These are phyloP conservation scores for Eretmochelys imbricata DNA, from an alignment of 2,113 vertebrate species.

Conservation along the genomic window DNA sequence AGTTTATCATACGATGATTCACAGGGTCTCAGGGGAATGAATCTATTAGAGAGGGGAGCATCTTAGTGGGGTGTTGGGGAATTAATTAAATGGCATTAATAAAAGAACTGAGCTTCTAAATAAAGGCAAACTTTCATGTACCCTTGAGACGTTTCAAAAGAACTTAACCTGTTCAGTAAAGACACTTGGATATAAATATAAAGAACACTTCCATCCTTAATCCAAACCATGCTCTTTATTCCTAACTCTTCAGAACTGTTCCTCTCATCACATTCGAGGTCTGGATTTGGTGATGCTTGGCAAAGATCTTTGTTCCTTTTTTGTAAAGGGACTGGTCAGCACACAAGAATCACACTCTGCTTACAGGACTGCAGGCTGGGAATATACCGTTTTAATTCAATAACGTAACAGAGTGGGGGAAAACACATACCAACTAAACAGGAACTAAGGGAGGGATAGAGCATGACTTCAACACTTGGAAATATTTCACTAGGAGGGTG, in stretches of 20 bases:
- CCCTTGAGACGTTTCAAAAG: neutral
- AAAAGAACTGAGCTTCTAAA: neutral
- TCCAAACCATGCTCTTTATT: neutral
- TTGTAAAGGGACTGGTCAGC: neutral
- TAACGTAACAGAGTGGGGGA: neutral
- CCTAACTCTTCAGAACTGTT: neutral
- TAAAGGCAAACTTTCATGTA: neutral
- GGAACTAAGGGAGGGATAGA: neutral
- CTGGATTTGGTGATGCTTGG: neutral
- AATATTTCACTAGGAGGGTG: too few species aligned
- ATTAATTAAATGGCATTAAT: neutral
- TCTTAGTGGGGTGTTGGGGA: neutral
- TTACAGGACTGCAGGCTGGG: neutral
- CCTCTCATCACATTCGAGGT: neutral
- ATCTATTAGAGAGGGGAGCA: fast-evolving
- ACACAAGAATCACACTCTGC: neutral
- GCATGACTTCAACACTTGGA: too few species aligned
- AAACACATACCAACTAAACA: neutral
- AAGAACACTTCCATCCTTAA: neutral
- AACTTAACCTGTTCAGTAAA: neutral
- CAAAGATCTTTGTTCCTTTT: neutral
- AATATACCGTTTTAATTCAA: neutral
- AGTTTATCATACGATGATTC: neutral
- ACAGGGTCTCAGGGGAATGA: neutral
- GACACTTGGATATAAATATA: neutral